Percentiles rank a stretch among this genome's conserved stretches.
These are phyloP conservation scores for Progne subis DNA, from an alignment of 2,113 vertebrate genomes.

Conservation along the genomic window DNA sequence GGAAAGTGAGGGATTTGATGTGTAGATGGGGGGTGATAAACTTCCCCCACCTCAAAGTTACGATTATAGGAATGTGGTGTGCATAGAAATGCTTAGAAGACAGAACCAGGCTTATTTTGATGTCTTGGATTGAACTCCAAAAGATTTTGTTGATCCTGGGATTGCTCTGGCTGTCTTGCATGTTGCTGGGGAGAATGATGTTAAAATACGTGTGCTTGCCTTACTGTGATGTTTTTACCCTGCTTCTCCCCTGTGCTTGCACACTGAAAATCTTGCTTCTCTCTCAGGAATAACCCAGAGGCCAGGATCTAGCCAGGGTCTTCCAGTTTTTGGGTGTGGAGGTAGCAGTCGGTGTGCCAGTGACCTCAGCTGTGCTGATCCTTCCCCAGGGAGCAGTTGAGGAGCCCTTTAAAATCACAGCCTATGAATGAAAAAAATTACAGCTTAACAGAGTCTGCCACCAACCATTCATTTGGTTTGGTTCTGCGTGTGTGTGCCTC, in stretches of 20 bases:
- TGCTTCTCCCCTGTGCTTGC: neutral
- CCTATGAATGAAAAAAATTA: neutral
- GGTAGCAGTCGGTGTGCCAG: accelerated
- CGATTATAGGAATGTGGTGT: neutral
- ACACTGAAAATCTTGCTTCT: neutral
- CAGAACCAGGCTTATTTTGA: neutral
- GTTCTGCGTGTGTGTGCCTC: neutral
- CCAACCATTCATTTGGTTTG: neutral
- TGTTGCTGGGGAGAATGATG: accelerated
- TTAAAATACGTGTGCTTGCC: neutral
- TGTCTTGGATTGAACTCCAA: neutral
- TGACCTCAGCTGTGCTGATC: neutral
- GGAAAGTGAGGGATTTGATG: neutral
- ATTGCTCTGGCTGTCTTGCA: accelerated
- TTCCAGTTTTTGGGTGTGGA: neutral
- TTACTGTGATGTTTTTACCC: neutral
- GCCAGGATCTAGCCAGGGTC: neutral
- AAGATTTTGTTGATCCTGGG: neutral
- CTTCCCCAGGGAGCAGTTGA: neutral
- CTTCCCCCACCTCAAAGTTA: neutral
- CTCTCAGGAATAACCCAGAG: neutral
- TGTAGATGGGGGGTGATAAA: accelerated
- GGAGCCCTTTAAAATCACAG: neutral
- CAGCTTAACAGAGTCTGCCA: neutral
- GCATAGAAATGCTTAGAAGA: neutral